phyloP scores from a whole-genome alignment of 2,888 invertebrate genomes.

The Dexiosoma caninum region DNA sequence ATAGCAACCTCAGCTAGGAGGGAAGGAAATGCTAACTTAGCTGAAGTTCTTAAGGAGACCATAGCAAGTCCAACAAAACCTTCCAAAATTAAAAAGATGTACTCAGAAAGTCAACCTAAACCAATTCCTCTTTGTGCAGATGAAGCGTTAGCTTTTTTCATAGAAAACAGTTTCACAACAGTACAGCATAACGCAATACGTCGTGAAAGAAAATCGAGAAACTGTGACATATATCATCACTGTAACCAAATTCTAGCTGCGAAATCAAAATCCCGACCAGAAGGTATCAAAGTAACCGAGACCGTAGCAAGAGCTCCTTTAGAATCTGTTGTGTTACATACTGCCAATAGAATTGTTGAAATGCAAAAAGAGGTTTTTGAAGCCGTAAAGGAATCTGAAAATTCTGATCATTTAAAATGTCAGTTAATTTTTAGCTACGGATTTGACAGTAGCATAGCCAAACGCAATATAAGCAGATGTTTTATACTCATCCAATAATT shows the following conservation, averaged over 20 bases:
- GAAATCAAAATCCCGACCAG: not conserved
- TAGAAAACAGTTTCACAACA: conserved; percentile 1
- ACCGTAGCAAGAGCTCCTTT: conserved; percentile 10
- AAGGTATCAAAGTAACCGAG: conserved; percentile 3
- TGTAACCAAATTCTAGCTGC: not conserved
- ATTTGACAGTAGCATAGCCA: not conserved
- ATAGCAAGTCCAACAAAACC: conserved; percentile 20
- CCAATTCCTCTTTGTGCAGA: not conserved
- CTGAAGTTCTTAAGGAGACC: conserved; percentile 6
- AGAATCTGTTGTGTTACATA: conserved; percentile 5
- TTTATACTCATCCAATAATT: not conserved
- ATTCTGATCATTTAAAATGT: not conserved
- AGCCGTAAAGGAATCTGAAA: not conserved
- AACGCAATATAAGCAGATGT: not conserved
- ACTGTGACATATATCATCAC: not conserved
- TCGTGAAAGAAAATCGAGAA: not conserved
- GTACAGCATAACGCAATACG: conserved; percentile 4
- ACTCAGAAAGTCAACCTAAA: conserved; percentile 5
- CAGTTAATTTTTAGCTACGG: not conserved
- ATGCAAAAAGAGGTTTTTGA: not conserved
- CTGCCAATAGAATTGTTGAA: conserved; percentile 3
- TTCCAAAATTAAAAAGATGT: conserved; percentile 14
- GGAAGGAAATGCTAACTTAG: not conserved
- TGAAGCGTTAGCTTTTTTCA: not conserved
- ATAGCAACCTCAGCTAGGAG: not conserved